A percentile compares a stretch with the other conserved stretches of the same genome.
Evolutionary conservation across 2,113 vertebrate species (phyloP).

Genomic region (Mustelus asterias): DNA sequence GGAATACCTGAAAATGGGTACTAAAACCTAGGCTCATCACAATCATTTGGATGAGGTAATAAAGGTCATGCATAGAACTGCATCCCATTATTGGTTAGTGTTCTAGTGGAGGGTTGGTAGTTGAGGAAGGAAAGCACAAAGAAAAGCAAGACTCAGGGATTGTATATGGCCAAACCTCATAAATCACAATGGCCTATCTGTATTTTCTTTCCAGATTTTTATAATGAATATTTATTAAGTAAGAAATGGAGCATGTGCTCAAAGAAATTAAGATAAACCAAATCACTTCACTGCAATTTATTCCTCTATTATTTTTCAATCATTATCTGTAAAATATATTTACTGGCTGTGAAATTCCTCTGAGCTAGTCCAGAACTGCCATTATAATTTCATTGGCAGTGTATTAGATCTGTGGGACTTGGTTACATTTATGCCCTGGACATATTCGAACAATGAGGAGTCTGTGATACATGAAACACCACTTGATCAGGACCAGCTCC

Average conservation of each 20-base stretch:
- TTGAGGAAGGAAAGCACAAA: background rate
- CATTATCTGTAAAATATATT: background rate
- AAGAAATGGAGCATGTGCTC: background rate
- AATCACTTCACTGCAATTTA: background rate
- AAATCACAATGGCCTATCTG: background rate
- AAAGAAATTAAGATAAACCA: background rate
- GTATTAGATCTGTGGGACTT: background rate
- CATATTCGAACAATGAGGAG: too few species aligned
- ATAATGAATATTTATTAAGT: background rate
- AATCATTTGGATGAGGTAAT: too few species aligned
- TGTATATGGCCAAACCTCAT: background rate
- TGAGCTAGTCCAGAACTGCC: background rate
- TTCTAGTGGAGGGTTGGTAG: too few species aligned
- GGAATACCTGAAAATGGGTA: too few species aligned
- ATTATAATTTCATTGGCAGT: background rate
- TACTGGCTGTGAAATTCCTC: background rate
- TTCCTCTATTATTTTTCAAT: background rate
- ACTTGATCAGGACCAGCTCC: background rate
- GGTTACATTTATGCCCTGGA: background rate
- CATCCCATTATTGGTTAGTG: too few species aligned
- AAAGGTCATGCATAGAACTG: too few species aligned
- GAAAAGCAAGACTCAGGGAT: background rate
- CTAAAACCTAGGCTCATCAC: too few species aligned
- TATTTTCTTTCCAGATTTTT: background rate
- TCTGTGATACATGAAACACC: too few species aligned